phyloP scores from a whole-genome alignment of 2,888 invertebrate species.

The Lepidonotus clava region DNA sequence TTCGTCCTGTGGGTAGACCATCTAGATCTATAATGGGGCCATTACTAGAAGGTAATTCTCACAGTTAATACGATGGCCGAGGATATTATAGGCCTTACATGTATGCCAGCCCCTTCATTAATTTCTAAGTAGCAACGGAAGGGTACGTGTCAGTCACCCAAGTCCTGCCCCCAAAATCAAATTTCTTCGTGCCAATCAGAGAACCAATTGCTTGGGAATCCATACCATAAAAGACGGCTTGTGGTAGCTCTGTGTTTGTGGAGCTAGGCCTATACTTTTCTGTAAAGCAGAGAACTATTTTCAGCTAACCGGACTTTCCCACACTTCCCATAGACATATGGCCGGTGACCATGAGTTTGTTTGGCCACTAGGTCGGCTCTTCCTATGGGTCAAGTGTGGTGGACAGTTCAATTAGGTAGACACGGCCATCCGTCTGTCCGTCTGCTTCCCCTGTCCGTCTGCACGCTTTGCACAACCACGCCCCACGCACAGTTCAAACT shows the following conservation, averaged over 20 bases:
- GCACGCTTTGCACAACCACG: neutral
- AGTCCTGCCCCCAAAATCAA: too few species aligned
- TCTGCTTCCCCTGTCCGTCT: neutral
- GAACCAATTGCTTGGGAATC: too few species aligned
- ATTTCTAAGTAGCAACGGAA: neutral
- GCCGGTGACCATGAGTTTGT: neutral
- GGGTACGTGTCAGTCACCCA: too few species aligned
- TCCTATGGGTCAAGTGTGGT: neutral
- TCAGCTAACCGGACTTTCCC: neutral
- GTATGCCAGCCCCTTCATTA: neutral
- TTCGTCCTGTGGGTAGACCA: neutral
- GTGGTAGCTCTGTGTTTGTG: too few species aligned
- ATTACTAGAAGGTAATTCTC: neutral
- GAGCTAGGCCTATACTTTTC: too few species aligned
- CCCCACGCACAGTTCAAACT: neutral
- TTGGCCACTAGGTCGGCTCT: neutral
- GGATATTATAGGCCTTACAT: neutral
- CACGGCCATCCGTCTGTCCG: neutral
- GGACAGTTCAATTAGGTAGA: conserved; percentile 42
- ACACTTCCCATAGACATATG: too few species aligned
- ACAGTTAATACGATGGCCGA: neutral
- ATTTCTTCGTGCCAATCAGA: too few species aligned
- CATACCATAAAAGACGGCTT: too few species aligned
- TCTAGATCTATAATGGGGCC: neutral
- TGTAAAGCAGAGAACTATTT: neutral